Conservation (phyloP, 2,888 invertebrate genomes). For the Sminthurinus aureus region DNA sequence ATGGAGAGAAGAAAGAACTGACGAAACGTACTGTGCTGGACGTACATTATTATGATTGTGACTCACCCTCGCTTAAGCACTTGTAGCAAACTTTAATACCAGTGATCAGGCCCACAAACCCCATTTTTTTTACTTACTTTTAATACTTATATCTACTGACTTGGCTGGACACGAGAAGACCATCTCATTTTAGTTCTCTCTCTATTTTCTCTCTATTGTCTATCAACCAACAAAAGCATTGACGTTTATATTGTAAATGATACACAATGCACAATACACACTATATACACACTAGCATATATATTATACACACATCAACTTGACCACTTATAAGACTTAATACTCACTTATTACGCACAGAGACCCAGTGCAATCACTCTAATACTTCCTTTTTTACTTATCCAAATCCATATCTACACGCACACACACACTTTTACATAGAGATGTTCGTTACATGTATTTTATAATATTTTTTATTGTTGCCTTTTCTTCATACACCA, state of each 20-base stretch:
- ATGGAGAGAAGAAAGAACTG: conserved; percentile 17
- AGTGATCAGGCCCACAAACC: conserved; percentile 36
- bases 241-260: no score
- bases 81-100: conserved; percentile 27
- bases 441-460: background rate
- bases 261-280: no score
- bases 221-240: background rate
- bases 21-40: conserved; percentile 12
- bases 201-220: background rate
- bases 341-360: background rate
- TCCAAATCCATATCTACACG: background rate
- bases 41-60: conserved; percentile 36
- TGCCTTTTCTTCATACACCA: no score
- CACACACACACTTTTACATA: background rate
- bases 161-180: background rate
- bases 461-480: no score
- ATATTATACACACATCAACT: background rate
- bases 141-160: background rate
- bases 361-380: background rate
- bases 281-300: background rate
- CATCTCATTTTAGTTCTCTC: background rate
- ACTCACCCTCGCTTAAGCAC: conserved; percentile 29
- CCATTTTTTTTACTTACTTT: conserved; percentile 21
- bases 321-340: background rate
- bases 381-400: background rate